Conservation (phyloP, 2,888 invertebrate genomes). For the Tetheella fluctuosa region DNA sequence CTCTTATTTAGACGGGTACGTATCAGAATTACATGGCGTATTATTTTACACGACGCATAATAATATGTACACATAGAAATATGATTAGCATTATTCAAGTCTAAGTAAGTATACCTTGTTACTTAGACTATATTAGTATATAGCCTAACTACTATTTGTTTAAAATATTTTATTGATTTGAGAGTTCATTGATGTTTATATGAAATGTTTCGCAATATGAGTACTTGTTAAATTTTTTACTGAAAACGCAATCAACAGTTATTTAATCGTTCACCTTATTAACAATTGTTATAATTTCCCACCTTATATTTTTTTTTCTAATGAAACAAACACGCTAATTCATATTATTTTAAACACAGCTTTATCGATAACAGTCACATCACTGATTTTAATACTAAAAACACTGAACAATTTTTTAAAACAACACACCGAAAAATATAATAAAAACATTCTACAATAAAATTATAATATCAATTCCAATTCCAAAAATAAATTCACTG, state of each 20-base stretch:
- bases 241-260: background rate
- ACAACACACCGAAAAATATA: background rate
- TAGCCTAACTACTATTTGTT: background rate
- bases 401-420: background rate
- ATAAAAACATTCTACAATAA: background rate
- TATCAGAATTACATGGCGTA: conserved; percentile 74
- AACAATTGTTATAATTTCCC: background rate
- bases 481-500: background rate
- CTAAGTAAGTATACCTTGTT: no score
- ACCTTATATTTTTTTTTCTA: background rate
- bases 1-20: conserved; percentile 61
- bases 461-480: no score
- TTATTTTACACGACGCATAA: conserved; percentile 59
- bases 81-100: background rate
- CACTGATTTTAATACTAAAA: background rate
- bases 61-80: conserved; percentile 16
- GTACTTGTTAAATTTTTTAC: no score
- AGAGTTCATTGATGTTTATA: no score
- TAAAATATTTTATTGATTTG: background rate
- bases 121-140: no score
- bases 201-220: no score
- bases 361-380: background rate
- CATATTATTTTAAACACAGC: background rate
- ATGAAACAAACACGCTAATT: background rate
- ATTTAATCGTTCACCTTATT: background rate